These are phyloP conservation scores for Musca domestica DNA, from an alignment of 1,140 invertebrate genomes.

Conservation along the genomic window DNA sequence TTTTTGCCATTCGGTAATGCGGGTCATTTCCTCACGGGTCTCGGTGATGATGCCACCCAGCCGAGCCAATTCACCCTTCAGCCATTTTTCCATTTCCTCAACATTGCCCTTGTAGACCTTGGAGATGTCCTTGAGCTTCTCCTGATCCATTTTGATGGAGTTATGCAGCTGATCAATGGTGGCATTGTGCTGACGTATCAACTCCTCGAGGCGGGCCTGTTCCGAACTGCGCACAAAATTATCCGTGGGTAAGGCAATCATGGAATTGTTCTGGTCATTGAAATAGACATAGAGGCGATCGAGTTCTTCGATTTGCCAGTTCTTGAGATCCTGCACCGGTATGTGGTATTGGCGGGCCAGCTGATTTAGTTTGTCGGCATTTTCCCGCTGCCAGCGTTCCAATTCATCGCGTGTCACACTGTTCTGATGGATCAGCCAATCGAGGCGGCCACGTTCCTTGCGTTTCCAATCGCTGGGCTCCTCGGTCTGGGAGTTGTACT, in stretches of 20 bases:
- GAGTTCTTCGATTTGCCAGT: conserved; percentile 44
- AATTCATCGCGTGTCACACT: conserved; percentile 38
- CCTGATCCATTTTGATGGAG: conserved; percentile 41
- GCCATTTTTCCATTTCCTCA: conserved; percentile 47
- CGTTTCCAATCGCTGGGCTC: conserved; percentile 40
- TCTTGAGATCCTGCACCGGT: conserved; percentile 34
- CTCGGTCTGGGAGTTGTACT: conserved; percentile 39
- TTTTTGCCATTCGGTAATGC: conserved; percentile 44
- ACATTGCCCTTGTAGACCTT: conserved; percentile 47
- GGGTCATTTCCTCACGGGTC: conserved; percentile 43
- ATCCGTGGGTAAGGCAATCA: conserved; percentile 28
- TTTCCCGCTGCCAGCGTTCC: conserved; percentile 46
- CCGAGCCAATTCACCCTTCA: conserved; percentile 43
- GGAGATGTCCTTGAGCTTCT: conserved; percentile 42
- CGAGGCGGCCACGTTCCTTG: conserved; percentile 40
- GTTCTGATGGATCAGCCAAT: conserved; percentile 50
- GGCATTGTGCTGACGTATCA: conserved; percentile 45
- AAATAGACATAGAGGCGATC: conserved; percentile 39
- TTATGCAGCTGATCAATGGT: conserved; percentile 43
- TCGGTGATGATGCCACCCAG: conserved; percentile 43
- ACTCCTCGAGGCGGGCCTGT: conserved; percentile 39
- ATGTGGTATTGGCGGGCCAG: conserved; percentile 36
- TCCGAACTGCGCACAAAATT: conserved; percentile 32
- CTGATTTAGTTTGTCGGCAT: conserved; percentile 34
- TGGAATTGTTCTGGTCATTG: conserved; percentile 39